Base-by-base conservation (phyloP, 2,113 vertebrate species). In the Thunnus maccoyii region DNA sequence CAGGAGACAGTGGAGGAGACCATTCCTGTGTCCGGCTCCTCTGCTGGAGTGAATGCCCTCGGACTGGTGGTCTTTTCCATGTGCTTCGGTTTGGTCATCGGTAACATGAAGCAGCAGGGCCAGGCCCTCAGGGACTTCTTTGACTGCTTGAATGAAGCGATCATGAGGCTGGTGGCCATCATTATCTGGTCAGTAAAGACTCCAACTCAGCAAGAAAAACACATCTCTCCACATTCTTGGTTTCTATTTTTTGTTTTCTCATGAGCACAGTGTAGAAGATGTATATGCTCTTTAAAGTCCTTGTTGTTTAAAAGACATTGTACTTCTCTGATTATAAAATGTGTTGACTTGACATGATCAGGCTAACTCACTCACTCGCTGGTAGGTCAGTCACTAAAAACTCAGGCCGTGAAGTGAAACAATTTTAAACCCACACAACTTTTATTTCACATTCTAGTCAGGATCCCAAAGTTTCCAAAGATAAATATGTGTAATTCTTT, bases 1-100 rank as follows among this genome's bases (percentile, higher is more conserved):
- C 77, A 95, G 94, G 94, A 95, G 88, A 96, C 93, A 16, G 92
- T 96, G 74, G 97, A 98, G 90, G 97, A 99, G 91, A 93, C 92
- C 0, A 92, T 99, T 50, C 98, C 98, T 7, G 86, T 96, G 70
- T 92, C 97, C 0, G 96, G 97, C 61, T 97, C 97, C 6, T 96
- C 97, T 60, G 94, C 88, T 60, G 98, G 97, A 67, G 97, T 99
- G 68, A 99, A 99, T 3, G 97, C 97, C 2, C 92, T 99, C 86
- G 98, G 98, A 32, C 94, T 99, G 60, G 98, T 99, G 85, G 96
- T 98, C 75, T 99, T 99, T 94, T 99, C 98, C 85, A 96, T 99
- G 93, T 97, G 96, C 93, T 98, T 99, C 1, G 98, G 98, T 74
- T 92, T 99, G 91, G 96, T 99, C 88, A 96, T 99, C 36, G 98